These are phyloP conservation scores for Thymallus thymallus DNA, from an alignment of 2,113 vertebrate genomes.

Conservation along the genomic window DNA sequence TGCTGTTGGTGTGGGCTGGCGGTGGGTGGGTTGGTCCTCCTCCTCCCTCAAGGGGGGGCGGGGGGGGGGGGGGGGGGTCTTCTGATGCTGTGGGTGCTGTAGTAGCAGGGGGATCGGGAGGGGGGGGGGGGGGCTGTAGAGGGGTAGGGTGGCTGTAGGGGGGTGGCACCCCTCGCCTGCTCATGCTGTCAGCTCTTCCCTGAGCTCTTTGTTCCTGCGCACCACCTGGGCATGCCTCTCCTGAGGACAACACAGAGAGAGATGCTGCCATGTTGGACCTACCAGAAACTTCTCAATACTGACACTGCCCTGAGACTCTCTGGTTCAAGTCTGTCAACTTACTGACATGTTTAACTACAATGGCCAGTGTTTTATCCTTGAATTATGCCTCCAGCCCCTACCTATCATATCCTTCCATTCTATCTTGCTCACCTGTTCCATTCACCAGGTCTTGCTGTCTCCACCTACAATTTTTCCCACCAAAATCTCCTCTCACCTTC, in stretches of 20 bases:
- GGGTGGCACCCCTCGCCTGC: slow-evolving; percentile 29
- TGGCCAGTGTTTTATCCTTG: too few species aligned
- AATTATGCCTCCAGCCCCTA: too few species aligned
- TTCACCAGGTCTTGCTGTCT: neutral
- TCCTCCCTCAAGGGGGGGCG: slow-evolving; percentile 10
- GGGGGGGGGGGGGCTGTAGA: slow-evolving; percentile 35
- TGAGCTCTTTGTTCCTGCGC: slow-evolving; percentile 96
- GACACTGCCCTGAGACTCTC: neutral
- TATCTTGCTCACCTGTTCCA: neutral
- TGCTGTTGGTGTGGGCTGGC: slow-evolving; percentile 58
- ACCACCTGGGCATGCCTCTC: slow-evolving; percentile 90
- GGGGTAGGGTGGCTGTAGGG: slow-evolving; percentile 34
- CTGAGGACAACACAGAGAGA: slow-evolving; percentile 56
- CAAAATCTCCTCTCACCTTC: slow-evolving; percentile 75
- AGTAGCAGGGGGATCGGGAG: slow-evolving; percentile 43
- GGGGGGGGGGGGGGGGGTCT: slow-evolving; percentile 31
- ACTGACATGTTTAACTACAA: too few species aligned
- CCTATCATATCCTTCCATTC: too few species aligned
- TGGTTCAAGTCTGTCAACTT: neutral
- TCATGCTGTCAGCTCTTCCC: slow-evolving; percentile 81
- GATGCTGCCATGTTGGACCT: too few species aligned
- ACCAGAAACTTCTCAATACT: neutral
- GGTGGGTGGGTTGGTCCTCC: slow-evolving; percentile 28
- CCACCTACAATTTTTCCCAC: neutral
- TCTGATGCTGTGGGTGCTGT: slow-evolving; percentile 31